A percentile compares a stretch with the other conserved stretches of the same genome.
Conservation (phyloP, 2,888 invertebrate species). For the Subacronicta megacephala region DNA sequence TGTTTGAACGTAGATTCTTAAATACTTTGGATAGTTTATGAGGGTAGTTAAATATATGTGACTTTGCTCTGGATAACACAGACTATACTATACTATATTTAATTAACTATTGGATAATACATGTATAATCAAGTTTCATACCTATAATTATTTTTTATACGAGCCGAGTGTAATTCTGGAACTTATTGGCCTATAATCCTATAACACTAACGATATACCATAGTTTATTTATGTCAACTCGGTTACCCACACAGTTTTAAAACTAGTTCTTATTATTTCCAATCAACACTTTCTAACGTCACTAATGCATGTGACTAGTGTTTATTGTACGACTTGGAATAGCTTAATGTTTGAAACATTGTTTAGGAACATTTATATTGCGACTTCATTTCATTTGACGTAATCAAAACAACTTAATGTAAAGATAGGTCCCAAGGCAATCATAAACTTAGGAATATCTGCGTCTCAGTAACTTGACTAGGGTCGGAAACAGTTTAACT, state of each 20-base stretch:
- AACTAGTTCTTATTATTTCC: conserved; percentile 3
- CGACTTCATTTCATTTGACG: conserved; percentile 7
- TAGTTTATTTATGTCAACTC: conserved; percentile 6
- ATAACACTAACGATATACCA: neutral
- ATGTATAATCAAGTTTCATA: too few relatives aligned
- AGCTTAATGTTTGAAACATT: conserved; percentile 21
- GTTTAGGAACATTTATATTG: conserved; percentile 17
- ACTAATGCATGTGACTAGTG: conserved; percentile 30
- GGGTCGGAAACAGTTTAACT: too few relatives aligned
- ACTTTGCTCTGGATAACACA: too few relatives aligned
- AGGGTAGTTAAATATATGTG: neutral
- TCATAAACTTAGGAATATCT: neutral
- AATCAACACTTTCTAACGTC: conserved; percentile 14
- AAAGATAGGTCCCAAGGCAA: neutral
- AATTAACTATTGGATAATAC: too few relatives aligned
- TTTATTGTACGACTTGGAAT: conserved; percentile 38
- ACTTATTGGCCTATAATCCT: too few relatives aligned
- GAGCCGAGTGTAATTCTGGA: too few relatives aligned
- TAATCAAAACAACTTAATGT: conserved; percentile 1
- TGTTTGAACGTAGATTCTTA: too few relatives aligned
- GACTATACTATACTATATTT: too few relatives aligned
- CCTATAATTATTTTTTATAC: too few relatives aligned
- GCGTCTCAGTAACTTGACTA: too few relatives aligned
- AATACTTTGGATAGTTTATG: neutral
- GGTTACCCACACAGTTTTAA: neutral